A percentile compares a stretch with the other conserved stretches of the same genome.
Evolutionary conservation across 2,113 vertebrate species (phyloP).

Genomic region (Tupaia tana): DNA sequence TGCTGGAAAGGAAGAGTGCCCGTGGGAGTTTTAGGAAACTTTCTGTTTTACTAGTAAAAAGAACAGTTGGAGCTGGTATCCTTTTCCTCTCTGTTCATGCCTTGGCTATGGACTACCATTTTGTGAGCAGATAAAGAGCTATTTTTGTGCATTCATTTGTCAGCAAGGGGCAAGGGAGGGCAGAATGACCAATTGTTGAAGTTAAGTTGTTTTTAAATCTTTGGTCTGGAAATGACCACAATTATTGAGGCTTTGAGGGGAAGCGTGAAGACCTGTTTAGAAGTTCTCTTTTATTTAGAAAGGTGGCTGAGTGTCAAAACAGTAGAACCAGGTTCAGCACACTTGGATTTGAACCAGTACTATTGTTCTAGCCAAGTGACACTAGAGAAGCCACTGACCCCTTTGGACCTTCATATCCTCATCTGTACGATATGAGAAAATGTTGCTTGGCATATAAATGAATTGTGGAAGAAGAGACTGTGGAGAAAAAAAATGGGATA

Average conservation of each 20-base stretch:
- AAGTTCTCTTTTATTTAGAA: constrained; percentile 34
- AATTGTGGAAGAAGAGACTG: not conserved
- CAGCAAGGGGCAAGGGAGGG: not conserved
- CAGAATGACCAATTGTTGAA: not conserved
- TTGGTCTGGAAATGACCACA: not conserved
- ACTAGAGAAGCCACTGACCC: not conserved
- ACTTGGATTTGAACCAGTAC: not conserved
- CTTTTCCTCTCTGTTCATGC: not conserved
- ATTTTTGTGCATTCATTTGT: not conserved
- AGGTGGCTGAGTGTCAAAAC: not conserved
- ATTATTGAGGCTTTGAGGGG: not conserved
- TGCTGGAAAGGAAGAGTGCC: not conserved
- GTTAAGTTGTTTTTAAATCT: not conserved
- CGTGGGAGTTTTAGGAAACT: not conserved
- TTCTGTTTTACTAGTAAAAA: not conserved
- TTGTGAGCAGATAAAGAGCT: not conserved
- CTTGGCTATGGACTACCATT: not conserved
- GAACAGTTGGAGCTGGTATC: not conserved
- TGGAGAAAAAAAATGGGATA: not conserved
- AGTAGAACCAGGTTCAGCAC: constrained; percentile 20
- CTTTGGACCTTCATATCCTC: not conserved
- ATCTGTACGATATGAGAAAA: not conserved
- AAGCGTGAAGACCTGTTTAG: not conserved
- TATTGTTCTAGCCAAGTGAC: not conserved
- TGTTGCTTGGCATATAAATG: not conserved